Base-by-base conservation (phyloP, 2,888 invertebrate species). In the Drosophila neotestacea region DNA sequence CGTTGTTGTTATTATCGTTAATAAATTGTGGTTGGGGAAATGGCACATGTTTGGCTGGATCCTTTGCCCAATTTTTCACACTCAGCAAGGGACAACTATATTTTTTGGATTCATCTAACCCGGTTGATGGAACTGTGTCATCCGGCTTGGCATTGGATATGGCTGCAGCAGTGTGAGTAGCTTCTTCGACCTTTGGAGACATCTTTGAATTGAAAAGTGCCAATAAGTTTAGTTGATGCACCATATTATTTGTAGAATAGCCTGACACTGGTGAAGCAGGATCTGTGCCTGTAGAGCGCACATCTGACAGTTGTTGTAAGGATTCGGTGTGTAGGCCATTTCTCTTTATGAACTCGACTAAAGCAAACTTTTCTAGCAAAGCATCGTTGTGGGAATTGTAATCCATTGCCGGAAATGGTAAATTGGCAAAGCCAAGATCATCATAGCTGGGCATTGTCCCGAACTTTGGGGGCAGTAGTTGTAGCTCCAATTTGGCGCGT, bases 141-240 rank as follows among this genome's bases (percentile, higher is more conserved):
- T 76, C 63, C 4, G 47, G 51, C 6, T 70, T 80, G 36, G 6
- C 42, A 58, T 44, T 50, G 16, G 42, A 42, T 68, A 70, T 36
- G 63, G 38, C 11, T 61, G 56, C 55, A 47, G 63, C 22, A 5
- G 30, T 16, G 9, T 38, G 44, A 9, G 16, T 30, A 22, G 32
- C 42, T 62, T 44, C 44, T 50, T 54, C 88, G 6, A 13, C 64
- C 70, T 50, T 75, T 11, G 85, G 64, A 0, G 89, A 77, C 44
- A 91, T 48, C 63, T 84, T 91, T 1, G 91, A 84, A 87, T 94
- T 94, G 4, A 94, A 92, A 73, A 94, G 93, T 13, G 94, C 94
- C 68, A 94, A 93, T 30, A 94, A 90, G 41, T 94, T 94, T 4
- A 92, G 77, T 79, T 94, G 94, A 51, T 94, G 94, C 30, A 94